Percentiles rank a stretch among this genome's conserved stretches.
Evolutionary conservation across 2,797 vertebrate species (phyloP).

Genomic region (Protosalanx chinensis): DNA sequence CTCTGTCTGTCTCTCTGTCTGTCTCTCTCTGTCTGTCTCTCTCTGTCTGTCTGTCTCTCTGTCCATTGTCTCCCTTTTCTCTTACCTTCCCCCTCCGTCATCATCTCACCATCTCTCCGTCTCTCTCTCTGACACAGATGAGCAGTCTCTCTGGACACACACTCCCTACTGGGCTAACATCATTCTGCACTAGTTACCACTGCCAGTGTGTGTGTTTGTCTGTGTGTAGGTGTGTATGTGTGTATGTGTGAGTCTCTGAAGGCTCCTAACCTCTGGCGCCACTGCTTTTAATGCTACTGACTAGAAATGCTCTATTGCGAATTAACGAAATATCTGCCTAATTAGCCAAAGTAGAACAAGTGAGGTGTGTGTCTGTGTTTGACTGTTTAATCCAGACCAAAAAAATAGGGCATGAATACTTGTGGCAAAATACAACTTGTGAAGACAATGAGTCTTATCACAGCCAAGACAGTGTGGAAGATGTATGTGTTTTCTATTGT

Average conservation of each 20-base stretch:
- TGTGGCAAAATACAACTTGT: slow-evolving; percentile 19
- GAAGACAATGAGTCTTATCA: neutral
- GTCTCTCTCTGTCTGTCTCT: neutral
- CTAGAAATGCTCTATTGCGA: slow-evolving; percentile 42
- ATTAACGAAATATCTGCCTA: slow-evolving; percentile 49
- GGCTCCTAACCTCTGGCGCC: slow-evolving; percentile 27
- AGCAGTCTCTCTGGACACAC: neutral
- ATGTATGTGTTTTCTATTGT: slow-evolving; percentile 8
- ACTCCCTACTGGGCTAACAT: slow-evolving; percentile 19
- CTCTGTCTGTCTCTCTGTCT: neutral
- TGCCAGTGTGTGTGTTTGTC: neutral
- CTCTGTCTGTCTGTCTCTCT: too few relatives aligned
- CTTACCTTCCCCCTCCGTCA: too few relatives aligned
- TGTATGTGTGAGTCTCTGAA: slow-evolving; percentile 7
- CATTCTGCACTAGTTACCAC: slow-evolving; percentile 28
- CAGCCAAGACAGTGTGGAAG: neutral
- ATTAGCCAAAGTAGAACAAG: slow-evolving; percentile 40
- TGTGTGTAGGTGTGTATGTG: slow-evolving; percentile 10
- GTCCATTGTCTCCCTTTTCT: too few relatives aligned
- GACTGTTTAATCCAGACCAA: slow-evolving; percentile 35
- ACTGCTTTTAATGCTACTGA: slow-evolving; percentile 31
- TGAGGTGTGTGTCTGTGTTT: slow-evolving; percentile 19
- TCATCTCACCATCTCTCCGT: neutral
- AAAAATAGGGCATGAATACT: slow-evolving; percentile 23
- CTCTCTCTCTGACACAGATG: neutral